Evolutionary conservation across 2,888 invertebrate genomes (phyloP), one percentile per base, ranked within the genome.

Genomic region (Catocala fraxini): DNA sequence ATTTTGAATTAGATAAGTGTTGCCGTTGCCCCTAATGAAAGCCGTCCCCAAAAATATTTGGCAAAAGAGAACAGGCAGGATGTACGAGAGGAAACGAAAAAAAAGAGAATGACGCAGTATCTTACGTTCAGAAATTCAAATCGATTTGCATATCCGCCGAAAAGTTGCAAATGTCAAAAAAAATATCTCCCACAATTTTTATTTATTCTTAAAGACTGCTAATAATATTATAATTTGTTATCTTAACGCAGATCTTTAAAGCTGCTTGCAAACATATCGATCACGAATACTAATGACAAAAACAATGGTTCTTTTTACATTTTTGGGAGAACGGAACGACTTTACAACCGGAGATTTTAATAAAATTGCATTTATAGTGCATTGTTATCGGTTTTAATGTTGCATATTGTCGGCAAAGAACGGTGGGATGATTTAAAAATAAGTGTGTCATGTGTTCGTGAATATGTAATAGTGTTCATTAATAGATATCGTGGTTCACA

Each of bases 261-360:
- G 68, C 73, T 75, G 78, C 73, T 77, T 63, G 67, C 52, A 51
- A 64, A 68, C 60, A 73, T 81, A 81, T 80, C 76, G 78, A 78
- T 79, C 4, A 3, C 75, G 88, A 86, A 89, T 89, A 88, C 85
- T 86, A 88, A 89, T 81, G 76, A 77, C 76, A 61, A 73, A 71
- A 66, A 88, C 87, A 89, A 88, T 86, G 75, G 85, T 59, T 76
- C 70, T 75, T 80, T 75, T 61, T 51, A 75, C 65, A 79, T 76
- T 87, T 88, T 88, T 73, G 6, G 79, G 85, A 74, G 77, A 74
- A 48, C 75, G 80, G 75, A 80, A 80, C 67, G 59, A 59, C 65
- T 82, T 84, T 81, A 82, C 67, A 75, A 77, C 77, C 79, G 77
- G 77, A 71, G 56, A 68, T 72, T 78, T 77, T 68, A 77, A 80